phyloP scores from a whole-genome alignment of 2,113 vertebrate genomes.

The Orycteropus afer region DNA sequence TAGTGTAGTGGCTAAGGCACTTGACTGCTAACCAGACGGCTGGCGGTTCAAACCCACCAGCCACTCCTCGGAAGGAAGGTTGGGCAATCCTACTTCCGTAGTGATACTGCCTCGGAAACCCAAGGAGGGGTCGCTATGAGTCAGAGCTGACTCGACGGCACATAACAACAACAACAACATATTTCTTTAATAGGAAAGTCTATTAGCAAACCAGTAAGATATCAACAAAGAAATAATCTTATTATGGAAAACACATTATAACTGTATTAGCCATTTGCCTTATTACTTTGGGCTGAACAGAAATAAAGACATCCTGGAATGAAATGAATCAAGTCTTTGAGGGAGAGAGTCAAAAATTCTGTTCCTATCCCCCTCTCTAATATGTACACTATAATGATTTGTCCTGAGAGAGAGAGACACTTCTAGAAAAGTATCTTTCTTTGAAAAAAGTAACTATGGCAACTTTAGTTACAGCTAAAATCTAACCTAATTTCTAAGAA shows the following conservation, averaged over 20 bases:
- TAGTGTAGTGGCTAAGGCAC: too few species aligned
- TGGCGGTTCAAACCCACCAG: too few species aligned
- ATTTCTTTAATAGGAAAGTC: not conserved
- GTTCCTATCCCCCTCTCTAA: rapidly evolving
- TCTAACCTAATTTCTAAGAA: not conserved
- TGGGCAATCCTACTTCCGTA: too few species aligned
- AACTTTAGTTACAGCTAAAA: not conserved
- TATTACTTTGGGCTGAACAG: not conserved
- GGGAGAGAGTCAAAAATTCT: not conserved
- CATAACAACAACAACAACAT: too few species aligned
- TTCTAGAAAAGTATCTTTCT: not conserved
- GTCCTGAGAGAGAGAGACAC: not conserved
- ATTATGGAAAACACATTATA: not conserved
- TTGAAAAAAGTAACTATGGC: not conserved
- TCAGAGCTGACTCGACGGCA: too few species aligned
- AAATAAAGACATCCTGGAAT: not conserved
- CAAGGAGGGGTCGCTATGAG: too few species aligned
- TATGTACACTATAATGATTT: not conserved
- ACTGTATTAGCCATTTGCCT: not conserved
- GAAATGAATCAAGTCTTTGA: not conserved
- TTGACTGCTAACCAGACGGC: too few species aligned
- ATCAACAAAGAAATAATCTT: not conserved
- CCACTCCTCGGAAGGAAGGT: too few species aligned
- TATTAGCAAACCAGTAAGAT: not conserved
- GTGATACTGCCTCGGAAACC: too few species aligned